These are phyloP conservation scores for Cyclina sinensis DNA, from an alignment of 1,140 invertebrate genomes.

Conservation along the genomic window DNA sequence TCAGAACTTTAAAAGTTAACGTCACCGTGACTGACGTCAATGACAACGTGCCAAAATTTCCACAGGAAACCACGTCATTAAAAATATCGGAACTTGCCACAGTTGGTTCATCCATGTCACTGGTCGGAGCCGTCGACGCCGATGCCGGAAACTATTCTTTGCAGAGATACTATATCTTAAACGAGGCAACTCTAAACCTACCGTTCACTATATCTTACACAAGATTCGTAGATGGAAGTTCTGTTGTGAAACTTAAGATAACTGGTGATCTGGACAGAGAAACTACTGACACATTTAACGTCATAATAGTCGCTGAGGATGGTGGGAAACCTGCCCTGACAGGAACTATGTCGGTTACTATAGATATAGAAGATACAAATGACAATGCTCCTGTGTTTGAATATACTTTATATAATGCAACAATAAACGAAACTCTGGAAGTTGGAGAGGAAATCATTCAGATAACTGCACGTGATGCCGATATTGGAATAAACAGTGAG, in stretches of 20 bases:
- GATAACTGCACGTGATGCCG: constrained; percentile 78
- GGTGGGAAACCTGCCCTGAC: constrained; percentile 92
- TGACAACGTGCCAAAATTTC: constrained; percentile 95
- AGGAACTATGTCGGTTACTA: constrained; percentile 76
- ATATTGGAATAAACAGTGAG: constrained; percentile 80
- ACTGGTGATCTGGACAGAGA: constrained; percentile 92
- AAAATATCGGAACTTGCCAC: constrained; percentile 74
- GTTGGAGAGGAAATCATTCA: constrained; percentile 72
- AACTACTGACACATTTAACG: constrained; percentile 94
- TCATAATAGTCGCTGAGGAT: constrained; percentile 96
- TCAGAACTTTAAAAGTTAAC: constrained; percentile 88
- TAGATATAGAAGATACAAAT: constrained; percentile 92
- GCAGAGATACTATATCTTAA: constrained; percentile 72
- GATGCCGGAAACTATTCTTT: constrained; percentile 78
- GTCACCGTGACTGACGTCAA: constrained; percentile 94
- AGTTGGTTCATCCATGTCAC: constrained; percentile 64
- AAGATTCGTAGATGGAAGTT: constrained; percentile 74
- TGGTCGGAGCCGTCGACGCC: constrained; percentile 76
- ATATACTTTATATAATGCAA: constrained; percentile 86
- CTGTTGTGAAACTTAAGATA: constrained; percentile 75
- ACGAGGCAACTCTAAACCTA: constrained; percentile 35
- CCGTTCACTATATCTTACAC: constrained; percentile 75
- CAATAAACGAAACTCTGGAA: constrained; percentile 91
- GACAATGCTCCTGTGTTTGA: constrained; percentile 95
- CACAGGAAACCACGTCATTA: constrained; percentile 75